phyloP scores from a whole-genome alignment of 2,797 vertebrate species.

The Chrysocyon brachyurus region DNA sequence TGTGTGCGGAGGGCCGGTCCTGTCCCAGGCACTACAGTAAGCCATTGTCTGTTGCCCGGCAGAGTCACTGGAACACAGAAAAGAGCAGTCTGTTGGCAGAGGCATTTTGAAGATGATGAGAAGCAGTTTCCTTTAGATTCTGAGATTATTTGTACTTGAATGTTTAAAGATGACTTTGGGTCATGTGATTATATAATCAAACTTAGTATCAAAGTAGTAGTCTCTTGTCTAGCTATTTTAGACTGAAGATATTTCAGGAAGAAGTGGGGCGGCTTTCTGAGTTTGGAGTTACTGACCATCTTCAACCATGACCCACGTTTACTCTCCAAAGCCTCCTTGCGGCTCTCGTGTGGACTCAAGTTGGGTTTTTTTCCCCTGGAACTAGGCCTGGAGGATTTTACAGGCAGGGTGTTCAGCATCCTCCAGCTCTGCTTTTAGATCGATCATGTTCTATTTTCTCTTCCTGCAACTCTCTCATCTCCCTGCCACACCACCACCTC shows the following conservation, averaged over 20 bases:
- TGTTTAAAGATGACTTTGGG: conserved; percentile 40
- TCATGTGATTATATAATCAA: conserved; percentile 22
- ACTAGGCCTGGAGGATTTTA: not conserved
- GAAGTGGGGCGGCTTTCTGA: not conserved
- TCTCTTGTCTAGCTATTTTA: not conserved
- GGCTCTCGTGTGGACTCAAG: not conserved
- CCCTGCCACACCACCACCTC: not conserved
- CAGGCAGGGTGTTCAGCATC: not conserved
- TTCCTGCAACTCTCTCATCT: not conserved
- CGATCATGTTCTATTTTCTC: not conserved
- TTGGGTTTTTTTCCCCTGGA: not conserved
- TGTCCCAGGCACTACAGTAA: not conserved
- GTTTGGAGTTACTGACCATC: not conserved
- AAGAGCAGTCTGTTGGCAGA: not conserved
- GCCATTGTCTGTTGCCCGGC: not conserved
- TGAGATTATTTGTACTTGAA: not conserved
- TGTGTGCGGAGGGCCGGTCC: not conserved
- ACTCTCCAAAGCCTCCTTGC: not conserved
- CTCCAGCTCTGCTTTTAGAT: not conserved
- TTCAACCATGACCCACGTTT: not conserved
- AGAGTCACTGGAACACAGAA: not conserved
- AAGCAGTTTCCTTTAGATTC: not conserved
- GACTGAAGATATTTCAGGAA: not conserved
- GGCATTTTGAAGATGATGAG: not conserved
- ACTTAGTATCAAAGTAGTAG: not conserved